Evolutionary conservation across 2,797 vertebrate genomes (phyloP), one percentile per base, ranked within the genome.

Genomic region (Antrozous pallidus): DNA sequence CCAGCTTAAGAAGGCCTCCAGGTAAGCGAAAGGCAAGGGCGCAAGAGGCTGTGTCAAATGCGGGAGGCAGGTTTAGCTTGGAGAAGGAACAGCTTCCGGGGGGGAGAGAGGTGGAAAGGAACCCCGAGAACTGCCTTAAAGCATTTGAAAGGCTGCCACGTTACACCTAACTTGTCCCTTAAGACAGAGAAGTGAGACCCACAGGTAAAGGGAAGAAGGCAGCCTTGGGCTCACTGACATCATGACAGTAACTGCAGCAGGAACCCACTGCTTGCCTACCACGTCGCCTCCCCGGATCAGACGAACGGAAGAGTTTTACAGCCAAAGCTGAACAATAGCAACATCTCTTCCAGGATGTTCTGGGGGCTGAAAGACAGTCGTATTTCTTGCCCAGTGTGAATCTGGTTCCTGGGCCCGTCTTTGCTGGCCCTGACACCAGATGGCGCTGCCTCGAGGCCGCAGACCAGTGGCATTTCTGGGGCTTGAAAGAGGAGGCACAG

Each of bases 371-470:
- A 80, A 45, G 36, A 71, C 33, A 47, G 71, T 36, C 8, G 4
- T 1, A 5, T 33, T 85, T 49, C 88, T 91, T 28, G 70, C 31
- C 80, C 82, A 65, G 54, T 58, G 36, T 9, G 63, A 70, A 33
- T 40, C 88, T 11, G 45, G 49, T 80, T 81, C 56, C 83, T 47
- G 22, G 80, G 88, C 38, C 65, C 0, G 47, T 78, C 56, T 88
- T 87, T 18, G 22, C 86, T 38, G 79, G 83, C 93, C 92, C 94
- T 84, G 87, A 88, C 75, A 93, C 94, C 95, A 96, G 94, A 92
- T 81, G 93, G 88, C 56, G 61, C 94, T 89, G 85, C 93, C 87
- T 94, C 70, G 54, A 73, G 95, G 73, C 67, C 6, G 5, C n/a
- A 78, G 87, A 77, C 67, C 56, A 26, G 75, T 65, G 42, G 92